A percentile compares a stretch with the other conserved stretches of the same genome.
phyloP scores from a whole-genome alignment of 2,113 vertebrate species.

The Phoxinus phoxinus region DNA sequence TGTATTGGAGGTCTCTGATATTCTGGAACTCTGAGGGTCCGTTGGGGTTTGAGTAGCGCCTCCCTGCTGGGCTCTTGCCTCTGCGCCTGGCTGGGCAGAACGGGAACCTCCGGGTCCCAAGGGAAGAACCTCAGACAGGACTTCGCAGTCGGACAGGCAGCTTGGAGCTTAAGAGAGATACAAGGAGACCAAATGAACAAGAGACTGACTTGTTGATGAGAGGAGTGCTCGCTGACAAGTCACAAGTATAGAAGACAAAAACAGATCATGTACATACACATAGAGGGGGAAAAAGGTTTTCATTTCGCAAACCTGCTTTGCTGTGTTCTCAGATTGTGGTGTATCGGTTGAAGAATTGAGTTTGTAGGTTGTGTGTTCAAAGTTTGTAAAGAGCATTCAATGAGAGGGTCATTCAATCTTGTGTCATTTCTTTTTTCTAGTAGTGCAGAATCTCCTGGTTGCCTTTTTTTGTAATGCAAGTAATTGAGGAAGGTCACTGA shows the following conservation, averaged over 20 bases:
- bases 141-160: conserved; percentile 19
- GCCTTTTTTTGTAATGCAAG: too few species aligned
- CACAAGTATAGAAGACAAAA: not conserved
- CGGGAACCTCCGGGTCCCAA: conserved; percentile 34
- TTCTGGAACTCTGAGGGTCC: conserved; percentile 47
- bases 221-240: not conserved
- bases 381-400: not conserved
- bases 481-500: too few species aligned
- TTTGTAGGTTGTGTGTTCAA: not conserved
- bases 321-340: not conserved
- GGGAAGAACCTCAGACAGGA: conserved; percentile 48
- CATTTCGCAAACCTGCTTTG: not conserved
- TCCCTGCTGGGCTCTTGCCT: conserved; percentile 34
- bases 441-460: too few species aligned
- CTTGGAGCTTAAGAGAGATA: conserved; percentile 16
- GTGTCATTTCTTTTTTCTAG: too few species aligned
- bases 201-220: conserved; percentile 8
- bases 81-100: conserved; percentile 54
- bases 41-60: conserved; percentile 31
- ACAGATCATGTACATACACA: not conserved
- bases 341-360: not conserved
- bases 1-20: conserved; percentile 13
- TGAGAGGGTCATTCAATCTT: too few species aligned
- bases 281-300: not conserved
- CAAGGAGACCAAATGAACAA: not conserved